These are phyloP conservation scores for Bilobella aurantiaca DNA, from an alignment of 1,140 invertebrate genomes.

Conservation along the genomic window DNA sequence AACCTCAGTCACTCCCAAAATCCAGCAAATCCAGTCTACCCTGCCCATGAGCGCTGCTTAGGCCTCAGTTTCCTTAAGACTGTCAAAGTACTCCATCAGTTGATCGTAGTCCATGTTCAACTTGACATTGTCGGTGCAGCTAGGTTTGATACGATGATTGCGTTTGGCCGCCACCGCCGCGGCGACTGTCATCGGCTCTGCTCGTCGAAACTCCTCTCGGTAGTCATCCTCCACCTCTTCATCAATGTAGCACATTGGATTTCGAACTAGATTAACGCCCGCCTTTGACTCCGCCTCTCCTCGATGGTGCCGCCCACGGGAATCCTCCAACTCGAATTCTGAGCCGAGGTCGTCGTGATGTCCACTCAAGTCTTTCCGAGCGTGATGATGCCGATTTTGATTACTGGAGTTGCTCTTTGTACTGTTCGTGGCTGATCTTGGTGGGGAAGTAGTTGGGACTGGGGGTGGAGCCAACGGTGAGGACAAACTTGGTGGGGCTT, in stretches of 20 bases:
- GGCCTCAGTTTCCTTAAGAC: slow-evolving; percentile 73
- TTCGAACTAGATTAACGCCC: slow-evolving; percentile 71
- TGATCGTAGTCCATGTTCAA: slow-evolving; percentile 91
- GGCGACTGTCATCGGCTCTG: slow-evolving; percentile 33
- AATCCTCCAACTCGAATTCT: slow-evolving; percentile 26
- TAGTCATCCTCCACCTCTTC: slow-evolving; percentile 36
- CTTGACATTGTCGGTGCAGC: slow-evolving; percentile 43
- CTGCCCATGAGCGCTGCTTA: too few relatives aligned
- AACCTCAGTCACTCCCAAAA: too few relatives aligned
- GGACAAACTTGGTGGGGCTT: slow-evolving; percentile 26
- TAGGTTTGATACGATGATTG: slow-evolving; percentile 23
- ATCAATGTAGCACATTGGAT: slow-evolving; percentile 62
- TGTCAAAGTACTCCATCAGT: slow-evolving; percentile 95
- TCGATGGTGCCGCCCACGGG: slow-evolving; percentile 4
- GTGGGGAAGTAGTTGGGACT: slow-evolving; percentile 33
- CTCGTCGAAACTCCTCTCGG: slow-evolving; percentile 37
- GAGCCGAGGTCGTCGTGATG: slow-evolving; percentile 17
- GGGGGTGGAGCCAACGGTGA: slow-evolving; percentile 22
- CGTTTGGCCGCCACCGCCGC: slow-evolving; percentile 28
- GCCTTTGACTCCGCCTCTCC: slow-evolving; percentile 37
- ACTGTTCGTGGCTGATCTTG: slow-evolving; percentile 40
- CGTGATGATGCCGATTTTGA: slow-evolving; percentile 8
- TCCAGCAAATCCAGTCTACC: too few relatives aligned
- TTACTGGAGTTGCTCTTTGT: slow-evolving; percentile 21
- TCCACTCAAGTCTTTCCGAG: not conserved